Base-by-base conservation (phyloP, 2,888 invertebrate genomes). In the Amphimallon solstitiale region DNA sequence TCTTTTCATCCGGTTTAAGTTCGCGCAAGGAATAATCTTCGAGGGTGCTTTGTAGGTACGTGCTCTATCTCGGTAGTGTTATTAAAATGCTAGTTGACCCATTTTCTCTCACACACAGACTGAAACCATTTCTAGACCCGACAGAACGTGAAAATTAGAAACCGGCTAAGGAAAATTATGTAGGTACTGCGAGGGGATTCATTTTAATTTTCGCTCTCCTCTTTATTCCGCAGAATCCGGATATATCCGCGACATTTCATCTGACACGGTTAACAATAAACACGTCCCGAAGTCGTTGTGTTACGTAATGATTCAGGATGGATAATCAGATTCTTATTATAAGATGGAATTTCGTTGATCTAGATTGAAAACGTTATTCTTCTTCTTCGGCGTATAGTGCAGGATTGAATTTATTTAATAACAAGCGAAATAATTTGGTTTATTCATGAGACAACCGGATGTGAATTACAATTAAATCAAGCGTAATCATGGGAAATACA, bases 21-120 rank as follows among this genome's bases (percentile, higher is more conserved):
- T 38, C 40, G 56, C 40, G 56, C 21, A 21, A n/a, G 21, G 10
- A 40, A 23, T 56, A 56, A 56, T 56, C 40, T 40, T 56, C 40
- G 40, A 56, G 56, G 21, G 56, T 40, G 40, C 56, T 56, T 56
- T 56, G 23, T 56, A 40, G 21, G 56, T 19, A 46, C 46, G 37
- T 61, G 61, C 37, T 35, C 48, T 61, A 46, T 46, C 48, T 37
- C 19, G 48, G 61, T 48, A 52, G 60, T 65, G 61, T 65, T 65
- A 61, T 65, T 65, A 65, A 65, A 65, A 65, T 43, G 65, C 61
- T 61, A 65, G 61, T 65, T 65, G 65, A 65, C 65, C 65, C 61
- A 65, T 51, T 65, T 65, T 52, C 54, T 3, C 34, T 14, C 15
- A 29, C 62, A 40, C 62, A 40, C 63, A 43, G 51, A n/a, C n/a